Base-by-base conservation (phyloP, 2,888 invertebrate species). In the Acanthopleura granulata region DNA sequence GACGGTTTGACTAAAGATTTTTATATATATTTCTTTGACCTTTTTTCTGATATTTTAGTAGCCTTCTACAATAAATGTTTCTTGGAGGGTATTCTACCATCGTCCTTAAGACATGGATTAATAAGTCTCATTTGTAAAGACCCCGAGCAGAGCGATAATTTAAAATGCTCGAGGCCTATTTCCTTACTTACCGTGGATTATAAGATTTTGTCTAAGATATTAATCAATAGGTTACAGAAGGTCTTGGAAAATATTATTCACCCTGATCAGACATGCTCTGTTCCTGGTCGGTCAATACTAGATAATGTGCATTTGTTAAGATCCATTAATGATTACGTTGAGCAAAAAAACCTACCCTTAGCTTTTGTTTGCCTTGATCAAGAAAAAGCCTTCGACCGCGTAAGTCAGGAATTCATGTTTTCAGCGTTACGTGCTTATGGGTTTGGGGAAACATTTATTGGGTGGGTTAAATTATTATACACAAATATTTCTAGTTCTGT, bases 331-430 rank as follows among this genome's bases (percentile, higher is more conserved):
- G 77, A 80, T 71, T 82, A 78, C 80, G 69, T 74, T 22, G 74
- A 81, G 25, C 77, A 78, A 66, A 78, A 81, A 71, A 30, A 81
- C 16, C 40, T 78, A 22, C 22, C 72, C 51, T 75, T 78, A 40
- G 75, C 75, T 61, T 80, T 82, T 72, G 78, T 82, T 51, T 72
- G 62, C 75, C 51, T 82, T 49, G 83, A 84, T 66, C 84, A 83
- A 74, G 80, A 79, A 66, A 84, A 83, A 61, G 82, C 81, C 0
- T 83, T 83, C 61, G 81, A 83, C 72, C 73, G 82, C 61, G 82
- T 82, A 15, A 77, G 74, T 40, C 79, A 80, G 72, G 72, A 75
- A 22, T 82, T 75, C 74, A n/a, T 83, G 29, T 79, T 77, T 75
- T 72, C 79, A 69, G 74, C 75, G 11, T 71, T 84, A 51, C 1